Evolutionary conservation across 2,888 invertebrate genomes (phyloP), one percentile per base, ranked within the genome.

Genomic region (Dioctria rufipes): DNA sequence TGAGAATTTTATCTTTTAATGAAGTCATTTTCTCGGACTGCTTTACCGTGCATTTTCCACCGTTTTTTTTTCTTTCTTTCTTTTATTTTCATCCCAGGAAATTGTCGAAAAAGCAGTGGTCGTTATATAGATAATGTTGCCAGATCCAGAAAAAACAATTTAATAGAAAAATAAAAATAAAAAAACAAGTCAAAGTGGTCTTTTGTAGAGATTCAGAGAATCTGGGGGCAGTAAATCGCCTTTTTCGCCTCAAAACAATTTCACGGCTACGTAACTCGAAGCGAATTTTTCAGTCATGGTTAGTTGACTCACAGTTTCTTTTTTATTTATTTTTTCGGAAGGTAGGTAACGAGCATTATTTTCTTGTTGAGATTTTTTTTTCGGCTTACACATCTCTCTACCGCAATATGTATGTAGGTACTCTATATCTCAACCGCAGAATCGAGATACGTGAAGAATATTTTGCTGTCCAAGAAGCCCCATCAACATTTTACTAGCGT

Each of bases 221-320:
- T 3, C 13, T 42, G 40, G 13, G 49, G 61, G 37, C 11, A 46
- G n/a, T 49, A 63, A 77, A 77, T 77, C 77, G 77, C n/a, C 51
- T 71, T 63, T 61, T 80, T 75, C 75, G 43, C 73, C 79, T 71
- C 78, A 67, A 80, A 83, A 81, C 81, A 83, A 83, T 83, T 83
- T 83, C 83, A 83, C 83, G 83, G 83, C 80, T 79, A 81, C 83
- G 81, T 83, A 82, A 81, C 82, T 80, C 80, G 78, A 73, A 78
- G 80, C 78, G 71, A 82, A 80, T 83, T 80, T 73, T 81, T 71
- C 78, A 67, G 82, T 80, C 79, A 80, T 71, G 83, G 81, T 80
- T 83, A 78, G 83, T 80, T 83, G 80, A 46, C 40, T 80, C 25
- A 39, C 61, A 42, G 42, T 65, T 39, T 51, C 49, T 65, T 63